These are phyloP conservation scores for Argyresthia albistria DNA, from an alignment of 2,888 invertebrate species.

Conservation along the genomic window DNA sequence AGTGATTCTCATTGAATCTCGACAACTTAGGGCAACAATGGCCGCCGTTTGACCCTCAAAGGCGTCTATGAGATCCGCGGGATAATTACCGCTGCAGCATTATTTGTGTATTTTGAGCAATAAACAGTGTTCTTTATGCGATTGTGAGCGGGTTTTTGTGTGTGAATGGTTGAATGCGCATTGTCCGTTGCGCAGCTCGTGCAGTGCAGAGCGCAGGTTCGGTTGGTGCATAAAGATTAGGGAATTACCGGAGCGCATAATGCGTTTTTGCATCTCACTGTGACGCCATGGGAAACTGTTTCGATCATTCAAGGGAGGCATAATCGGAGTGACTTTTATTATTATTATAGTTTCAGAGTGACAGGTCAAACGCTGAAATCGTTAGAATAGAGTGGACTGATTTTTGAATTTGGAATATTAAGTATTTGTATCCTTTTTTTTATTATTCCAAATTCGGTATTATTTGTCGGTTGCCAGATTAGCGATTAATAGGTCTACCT, in stretches of 20 bases:
- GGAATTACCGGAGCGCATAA: slow-evolving; percentile 44
- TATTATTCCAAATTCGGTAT: neutral
- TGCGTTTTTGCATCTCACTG: slow-evolving; percentile 6
- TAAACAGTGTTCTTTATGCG: slow-evolving; percentile 71
- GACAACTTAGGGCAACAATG: slow-evolving; percentile 63
- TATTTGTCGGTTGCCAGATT: neutral
- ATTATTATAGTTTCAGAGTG: slow-evolving; percentile 41
- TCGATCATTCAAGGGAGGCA: too few species aligned
- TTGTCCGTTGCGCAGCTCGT: slow-evolving; percentile 70
- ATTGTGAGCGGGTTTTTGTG: slow-evolving; percentile 57
- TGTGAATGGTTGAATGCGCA: slow-evolving; percentile 62
- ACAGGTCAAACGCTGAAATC: slow-evolving; percentile 5
- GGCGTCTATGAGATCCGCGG: slow-evolving; percentile 10
- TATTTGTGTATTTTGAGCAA: slow-evolving; percentile 72
- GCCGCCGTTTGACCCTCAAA: slow-evolving; percentile 63
- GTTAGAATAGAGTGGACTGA: too few species aligned
- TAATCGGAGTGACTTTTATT: slow-evolving; percentile 13
- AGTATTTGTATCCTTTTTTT: neutral
- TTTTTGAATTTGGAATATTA: neutral
- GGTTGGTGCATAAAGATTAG: slow-evolving; percentile 64
- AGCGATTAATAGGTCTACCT: neutral
- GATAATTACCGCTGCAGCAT: slow-evolving; percentile 38
- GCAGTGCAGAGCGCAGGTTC: slow-evolving; percentile 59
- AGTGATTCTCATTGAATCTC: slow-evolving; percentile 52
- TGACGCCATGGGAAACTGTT: slow-evolving; percentile 34